Evolutionary conservation across 2,797 vertebrate species (phyloP), one percentile per base, ranked within the genome.

Genomic region (Atherinosoma microstoma): DNA sequence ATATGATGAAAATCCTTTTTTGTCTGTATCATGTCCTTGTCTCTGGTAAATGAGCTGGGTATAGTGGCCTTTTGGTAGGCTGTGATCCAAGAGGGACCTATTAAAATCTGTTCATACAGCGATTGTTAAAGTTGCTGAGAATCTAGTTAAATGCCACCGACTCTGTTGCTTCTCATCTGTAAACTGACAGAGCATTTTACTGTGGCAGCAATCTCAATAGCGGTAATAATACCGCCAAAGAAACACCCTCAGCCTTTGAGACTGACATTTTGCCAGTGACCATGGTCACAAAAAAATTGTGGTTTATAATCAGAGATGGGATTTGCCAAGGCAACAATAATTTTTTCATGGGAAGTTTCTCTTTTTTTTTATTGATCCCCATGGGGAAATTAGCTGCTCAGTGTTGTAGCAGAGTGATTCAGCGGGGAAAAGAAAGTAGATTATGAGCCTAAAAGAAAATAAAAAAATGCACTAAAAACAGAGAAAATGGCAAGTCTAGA

Each of bases 51-150:
- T 92, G 87, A 92, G 88, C 66, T 82, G 78, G 73, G 70, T 73
- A 79, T 71, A 42, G 74, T 91, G 90, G 87, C 88, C 87, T 92
- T 92, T 92, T 64, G 27, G 75, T 83, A 80, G 79, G 80, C 89
- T 77, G 71, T 89, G 85, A 89, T 91, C 89, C 91, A 89, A 86
- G 68, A 83, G 88, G 89, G 91, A 91, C 84, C 87, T 80, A 91
- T 93, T 94, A 92, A 93, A 91, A 88, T 85, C 74, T 82, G 84
- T 85, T 90, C 91, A 81, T 84, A 88, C 84, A 84, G 87, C 84
- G 79, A 83, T 82, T 90, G 89, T 88, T 89, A 87, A 90, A 91
- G 82, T 89, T 91, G 76, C 86, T 49, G 82, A 61, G 86, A 85
- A 76, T 89, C 83, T 73, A 78, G 89, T 90, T 87, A 89, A 93